phyloP scores from a whole-genome alignment of 1,140 invertebrate species.

The Drosophila kikkawai region DNA sequence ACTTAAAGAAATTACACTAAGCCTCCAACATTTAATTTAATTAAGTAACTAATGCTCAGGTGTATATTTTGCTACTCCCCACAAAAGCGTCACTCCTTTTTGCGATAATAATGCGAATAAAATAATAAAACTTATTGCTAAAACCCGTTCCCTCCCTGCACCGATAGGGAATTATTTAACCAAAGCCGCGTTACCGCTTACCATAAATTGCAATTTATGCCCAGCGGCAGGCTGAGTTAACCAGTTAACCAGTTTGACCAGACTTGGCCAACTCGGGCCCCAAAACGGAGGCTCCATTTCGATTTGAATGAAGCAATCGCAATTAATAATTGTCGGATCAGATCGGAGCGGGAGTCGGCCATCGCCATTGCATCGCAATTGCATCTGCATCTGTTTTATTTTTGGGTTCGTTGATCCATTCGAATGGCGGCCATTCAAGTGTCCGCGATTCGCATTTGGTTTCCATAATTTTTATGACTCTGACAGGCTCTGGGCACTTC shows the following conservation, averaged over 20 bases:
- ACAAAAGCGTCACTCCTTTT: conserved; percentile 20
- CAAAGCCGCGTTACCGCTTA: conserved; percentile 62
- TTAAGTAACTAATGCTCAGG: conserved; percentile 27
- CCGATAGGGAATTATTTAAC: conserved; percentile 41
- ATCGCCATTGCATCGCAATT: conserved; percentile 12
- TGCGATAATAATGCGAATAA: conserved; percentile 23
- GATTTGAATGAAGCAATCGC: conserved; percentile 58
- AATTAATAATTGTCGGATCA: conserved; percentile 40
- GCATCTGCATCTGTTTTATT: conserved; percentile 44
- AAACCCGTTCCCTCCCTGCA: conserved; percentile 60
- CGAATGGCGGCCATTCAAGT: conserved; percentile 50
- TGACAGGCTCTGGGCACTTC: conserved; percentile 19
- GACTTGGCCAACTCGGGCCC: not conserved
- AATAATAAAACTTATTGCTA: conserved; percentile 57
- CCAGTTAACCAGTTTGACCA: conserved; percentile 35
- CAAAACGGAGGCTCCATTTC: conserved; percentile 37
- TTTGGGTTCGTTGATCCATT: conserved; percentile 65
- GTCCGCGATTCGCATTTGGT: conserved; percentile 51
- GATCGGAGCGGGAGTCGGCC: conserved; percentile 4
- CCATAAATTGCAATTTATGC: conserved; percentile 76
- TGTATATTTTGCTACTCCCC: not conserved
- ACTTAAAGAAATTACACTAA: not conserved
- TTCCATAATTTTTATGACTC: conserved; percentile 61
- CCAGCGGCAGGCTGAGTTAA: conserved; percentile 45
- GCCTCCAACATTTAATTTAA: conserved; percentile 10